These are phyloP conservation scores for Epinephelus fuscoguttatus DNA, from an alignment of 2,113 vertebrate species.

Conservation along the genomic window DNA sequence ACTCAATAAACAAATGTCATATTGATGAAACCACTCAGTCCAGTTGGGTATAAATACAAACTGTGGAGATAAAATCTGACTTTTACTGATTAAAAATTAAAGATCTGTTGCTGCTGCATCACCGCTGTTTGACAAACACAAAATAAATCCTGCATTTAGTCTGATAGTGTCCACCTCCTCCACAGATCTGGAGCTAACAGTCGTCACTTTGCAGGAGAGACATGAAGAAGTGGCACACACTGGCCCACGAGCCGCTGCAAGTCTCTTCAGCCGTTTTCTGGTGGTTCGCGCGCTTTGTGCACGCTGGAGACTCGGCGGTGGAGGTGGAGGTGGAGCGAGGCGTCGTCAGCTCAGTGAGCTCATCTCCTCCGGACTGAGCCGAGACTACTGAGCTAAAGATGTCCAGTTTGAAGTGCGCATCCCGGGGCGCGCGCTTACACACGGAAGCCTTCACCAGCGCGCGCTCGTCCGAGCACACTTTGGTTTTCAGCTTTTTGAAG, in stretches of 20 bases:
- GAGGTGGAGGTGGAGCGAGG: not conserved
- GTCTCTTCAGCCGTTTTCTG: constrained; percentile 84
- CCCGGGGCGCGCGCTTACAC: constrained; percentile 86
- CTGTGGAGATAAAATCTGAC: not conserved
- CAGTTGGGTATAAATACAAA: not conserved
- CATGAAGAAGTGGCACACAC: constrained; percentile 89
- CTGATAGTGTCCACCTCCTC: not conserved
- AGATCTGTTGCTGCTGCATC: not conserved
- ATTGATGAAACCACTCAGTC: not conserved
- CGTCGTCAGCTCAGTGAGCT: accelerated
- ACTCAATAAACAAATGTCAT: constrained; percentile 5
- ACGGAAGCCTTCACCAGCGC: constrained; percentile 82
- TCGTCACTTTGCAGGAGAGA: constrained; percentile 86
- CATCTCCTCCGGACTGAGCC: not conserved
- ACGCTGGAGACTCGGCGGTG: constrained; percentile 1
- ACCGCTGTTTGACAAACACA: not conserved
- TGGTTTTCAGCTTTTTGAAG: constrained; percentile 83
- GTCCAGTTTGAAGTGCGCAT: constrained; percentile 86
- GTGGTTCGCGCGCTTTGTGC: constrained; percentile 79
- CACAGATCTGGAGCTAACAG: constrained; percentile 77
- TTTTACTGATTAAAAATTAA: not conserved
- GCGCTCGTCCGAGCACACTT: constrained; percentile 83
- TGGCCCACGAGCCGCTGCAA: constrained; percentile 86
- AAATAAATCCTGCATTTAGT: not conserved
- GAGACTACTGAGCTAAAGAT: accelerated